Evolutionary conservation across 1,140 invertebrate species (phyloP), one percentile per base, ranked within the genome.

Genomic region (Trichonephila inaurata): DNA sequence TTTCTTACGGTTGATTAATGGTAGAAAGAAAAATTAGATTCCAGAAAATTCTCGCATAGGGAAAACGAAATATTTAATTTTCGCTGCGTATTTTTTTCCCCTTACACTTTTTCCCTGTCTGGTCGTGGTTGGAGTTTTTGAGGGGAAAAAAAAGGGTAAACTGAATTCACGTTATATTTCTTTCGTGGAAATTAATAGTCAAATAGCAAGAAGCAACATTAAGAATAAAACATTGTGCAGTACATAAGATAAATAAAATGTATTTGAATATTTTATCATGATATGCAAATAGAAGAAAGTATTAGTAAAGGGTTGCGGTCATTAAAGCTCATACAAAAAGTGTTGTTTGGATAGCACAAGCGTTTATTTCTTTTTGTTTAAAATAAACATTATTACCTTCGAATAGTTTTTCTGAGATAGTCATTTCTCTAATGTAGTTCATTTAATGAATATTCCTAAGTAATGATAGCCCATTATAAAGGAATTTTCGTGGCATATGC

Each of bases 21-120:
- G n/a, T 12, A 72, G 24, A 33, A 24, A 33, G 69, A 72, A 72
- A 72, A 72, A 72, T 72, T 72, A 72, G 69, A 33, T 72, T 72
- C 28, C 28, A 14, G 24, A 28, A 21, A 64, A 72, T 72, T 72
- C 28, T 72, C 69, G 69, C 69, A 24, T 6, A n/a, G 69, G 69
- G 69, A 72, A 24, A 72, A 72, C 10, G 24, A 72, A 72, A 28
- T 72, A 72, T 72, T 72, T 72, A 72, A 72, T 72, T 72, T 72
- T 72, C 69, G n/a, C 16, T 16, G n/a, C 69, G 16, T 33, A 33
- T 72, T 33, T 72, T n/a, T 72, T 33, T 28, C 6, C 14, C 14
- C 14, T 33, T 72, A 28, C 28, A 4, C n/a, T 72, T 72, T 72
- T 28, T 24, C 0, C 24, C 28, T 33, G n/a, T 72, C 69, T 72